Base-by-base conservation (phyloP, 1,140 invertebrate species). In the Apis cerana region DNA sequence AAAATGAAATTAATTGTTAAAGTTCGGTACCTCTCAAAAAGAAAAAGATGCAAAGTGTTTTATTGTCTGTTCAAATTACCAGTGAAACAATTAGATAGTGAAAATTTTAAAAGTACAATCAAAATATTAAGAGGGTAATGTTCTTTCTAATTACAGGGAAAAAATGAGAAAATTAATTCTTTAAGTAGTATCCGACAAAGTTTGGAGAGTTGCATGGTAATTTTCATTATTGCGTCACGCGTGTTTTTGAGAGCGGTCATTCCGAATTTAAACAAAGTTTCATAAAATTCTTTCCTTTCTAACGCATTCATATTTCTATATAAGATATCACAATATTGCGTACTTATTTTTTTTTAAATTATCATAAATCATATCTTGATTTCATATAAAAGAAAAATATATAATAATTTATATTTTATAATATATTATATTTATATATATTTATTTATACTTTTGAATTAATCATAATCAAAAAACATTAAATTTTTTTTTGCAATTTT, bases 211-310 rank as follows among this genome's bases (percentile, higher is more conserved):
- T 23, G 21, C 13, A 27, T 9, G 8, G 33, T 50, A 61, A 58
- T 75, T 75, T 75, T 75, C 58, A 61, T 75, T 59, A 75, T 17
- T 11, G 13, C 13, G 9, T n/a, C 56, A 43, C 54, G 33, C 19
- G 23, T 59, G 27, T 43, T 61, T 59, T 48, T 48, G 21, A 33
- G 69, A 33, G 43, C 52, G 5, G 17, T 54, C 19, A 10, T 17
- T 33, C 1, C 43, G 9, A n/a, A 15, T 11, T n/a, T 69, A 52
- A 69, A 12, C 13, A 48, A 69, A 69, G 8, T 52, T 69, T 23
- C n/a, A 13, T n/a, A 9, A 50, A 69, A n/a, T 21, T 43, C 15
- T 23, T 21, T n/a, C 10, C 43, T n/a, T 11, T 9, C 21, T 17
- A 50, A n/a, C n/a, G n/a, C 15, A 9, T n/a, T 52, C n/a, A 19